Conservation (phyloP, 2,113 vertebrate genomes). For the Percina caprodes region DNA sequence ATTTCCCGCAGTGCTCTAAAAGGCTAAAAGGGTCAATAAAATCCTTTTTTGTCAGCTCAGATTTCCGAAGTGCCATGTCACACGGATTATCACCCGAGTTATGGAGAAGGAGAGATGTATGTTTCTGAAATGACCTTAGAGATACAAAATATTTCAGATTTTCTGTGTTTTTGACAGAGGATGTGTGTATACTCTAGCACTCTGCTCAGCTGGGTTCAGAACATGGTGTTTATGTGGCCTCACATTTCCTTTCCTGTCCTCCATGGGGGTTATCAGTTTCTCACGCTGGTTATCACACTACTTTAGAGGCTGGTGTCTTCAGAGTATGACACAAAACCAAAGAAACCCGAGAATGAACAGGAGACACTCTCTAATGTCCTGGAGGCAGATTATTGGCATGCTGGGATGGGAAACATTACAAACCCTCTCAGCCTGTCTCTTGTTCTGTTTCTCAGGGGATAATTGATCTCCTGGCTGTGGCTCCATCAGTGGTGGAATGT, state of each 20-base stretch:
- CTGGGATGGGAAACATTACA: neutral
- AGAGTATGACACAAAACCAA: conserved; percentile 14
- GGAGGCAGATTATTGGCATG: neutral
- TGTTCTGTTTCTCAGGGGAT: neutral
- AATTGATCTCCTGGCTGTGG: neutral
- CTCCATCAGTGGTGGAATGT: neutral
- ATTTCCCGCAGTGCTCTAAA: too few species aligned
- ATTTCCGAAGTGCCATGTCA: too few species aligned
- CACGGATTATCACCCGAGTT: too few species aligned
- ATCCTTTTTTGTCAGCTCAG: too few species aligned
- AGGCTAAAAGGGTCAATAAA: too few species aligned
- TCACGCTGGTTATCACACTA: neutral
- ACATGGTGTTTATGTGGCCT: conserved; percentile 13
- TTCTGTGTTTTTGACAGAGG: neutral
- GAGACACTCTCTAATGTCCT: conserved; percentile 8
- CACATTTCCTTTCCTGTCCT: conserved; percentile 36
- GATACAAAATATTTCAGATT: too few species aligned
- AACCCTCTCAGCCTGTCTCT: neutral
- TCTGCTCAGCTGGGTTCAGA: conserved; percentile 19
- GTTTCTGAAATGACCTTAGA: too few species aligned
- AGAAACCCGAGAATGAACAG: conserved; percentile 4
- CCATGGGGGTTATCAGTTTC: conserved; percentile 18
- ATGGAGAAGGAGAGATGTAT: too few species aligned
- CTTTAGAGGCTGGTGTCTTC: conserved; percentile 16
- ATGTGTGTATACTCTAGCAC: neutral